Evolutionary conservation across 2,797 vertebrate species (phyloP).

Genomic region (Phyllotis vaccarum): DNA sequence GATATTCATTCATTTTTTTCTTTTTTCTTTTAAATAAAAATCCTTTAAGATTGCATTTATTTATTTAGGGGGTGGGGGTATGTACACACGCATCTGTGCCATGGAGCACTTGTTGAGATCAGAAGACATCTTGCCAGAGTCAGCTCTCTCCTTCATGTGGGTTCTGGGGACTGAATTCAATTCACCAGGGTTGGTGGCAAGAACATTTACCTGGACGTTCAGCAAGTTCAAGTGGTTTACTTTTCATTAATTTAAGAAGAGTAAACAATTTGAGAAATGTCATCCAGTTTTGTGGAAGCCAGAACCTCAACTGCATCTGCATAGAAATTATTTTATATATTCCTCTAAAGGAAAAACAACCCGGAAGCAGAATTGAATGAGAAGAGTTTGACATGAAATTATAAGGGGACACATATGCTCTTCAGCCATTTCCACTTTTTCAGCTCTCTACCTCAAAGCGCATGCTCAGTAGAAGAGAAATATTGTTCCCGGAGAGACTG

Average conservation of each 20-base stretch:
- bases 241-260: slow-evolving; percentile 24
- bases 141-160: no score
- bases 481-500: not conserved
- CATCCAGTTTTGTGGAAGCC: not conserved
- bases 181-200: no score
- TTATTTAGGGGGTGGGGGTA: no score
- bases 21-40: no score
- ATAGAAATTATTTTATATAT: not conserved
- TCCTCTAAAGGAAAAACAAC: not conserved
- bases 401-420: not conserved
- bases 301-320: not conserved
- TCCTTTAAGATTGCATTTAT: no score
- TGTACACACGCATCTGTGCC: no score
- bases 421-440: not conserved
- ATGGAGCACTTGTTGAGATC: no score
- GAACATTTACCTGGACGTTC: not conserved
- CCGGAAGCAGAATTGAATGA: not conserved
- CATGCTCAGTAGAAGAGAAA: not conserved
- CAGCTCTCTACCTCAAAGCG: not conserved
- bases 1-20: not conserved
- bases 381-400: slow-evolving; percentile 33
- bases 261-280: slow-evolving; percentile 5
- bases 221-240: not conserved
- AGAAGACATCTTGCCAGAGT: no score
- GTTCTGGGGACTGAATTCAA: no score